phyloP scores from a whole-genome alignment of 2,888 invertebrate genomes.

The Eudemis profundana region DNA sequence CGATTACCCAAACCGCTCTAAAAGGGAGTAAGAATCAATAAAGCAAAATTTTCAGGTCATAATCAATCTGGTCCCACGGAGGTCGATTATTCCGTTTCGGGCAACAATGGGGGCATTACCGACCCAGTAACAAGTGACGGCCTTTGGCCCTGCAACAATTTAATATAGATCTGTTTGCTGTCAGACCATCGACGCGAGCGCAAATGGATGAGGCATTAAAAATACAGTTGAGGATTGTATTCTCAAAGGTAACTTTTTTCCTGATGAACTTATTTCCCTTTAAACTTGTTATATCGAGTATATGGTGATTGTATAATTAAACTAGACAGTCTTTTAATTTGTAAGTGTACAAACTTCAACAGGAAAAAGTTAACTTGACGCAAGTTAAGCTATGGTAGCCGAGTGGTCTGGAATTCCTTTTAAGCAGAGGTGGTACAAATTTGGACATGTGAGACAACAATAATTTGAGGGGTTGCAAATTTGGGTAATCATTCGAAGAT shows the following conservation, averaged over 20 bases:
- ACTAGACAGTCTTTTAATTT: too few species aligned
- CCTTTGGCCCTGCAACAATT: slow-evolving; percentile 37
- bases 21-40: slow-evolving; percentile 7
- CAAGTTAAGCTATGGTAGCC: too few species aligned
- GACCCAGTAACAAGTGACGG: slow-evolving; percentile 17
- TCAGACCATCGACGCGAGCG: slow-evolving; percentile 22
- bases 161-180: slow-evolving; percentile 42
- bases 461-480: too few species aligned
- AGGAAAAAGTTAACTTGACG: not conserved
- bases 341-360: too few species aligned
- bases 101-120: slow-evolving; percentile 30
- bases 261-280: not conserved
- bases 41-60: slow-evolving; percentile 1
- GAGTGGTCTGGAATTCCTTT: too few species aligned
- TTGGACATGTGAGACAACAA: too few species aligned
- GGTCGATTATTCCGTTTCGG: slow-evolving; percentile 33
- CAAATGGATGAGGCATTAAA: slow-evolving; percentile 12
- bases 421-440: too few species aligned
- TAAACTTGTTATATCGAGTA: too few species aligned
- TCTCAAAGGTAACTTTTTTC: too few species aligned
- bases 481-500: too few species aligned
- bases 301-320: too few species aligned
- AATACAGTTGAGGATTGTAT: not conserved
- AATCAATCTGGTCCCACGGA: slow-evolving; percentile 35
- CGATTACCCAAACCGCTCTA: too few species aligned